phyloP scores from a whole-genome alignment of 2,888 invertebrate genomes.

The Ophioninae sp. region DNA sequence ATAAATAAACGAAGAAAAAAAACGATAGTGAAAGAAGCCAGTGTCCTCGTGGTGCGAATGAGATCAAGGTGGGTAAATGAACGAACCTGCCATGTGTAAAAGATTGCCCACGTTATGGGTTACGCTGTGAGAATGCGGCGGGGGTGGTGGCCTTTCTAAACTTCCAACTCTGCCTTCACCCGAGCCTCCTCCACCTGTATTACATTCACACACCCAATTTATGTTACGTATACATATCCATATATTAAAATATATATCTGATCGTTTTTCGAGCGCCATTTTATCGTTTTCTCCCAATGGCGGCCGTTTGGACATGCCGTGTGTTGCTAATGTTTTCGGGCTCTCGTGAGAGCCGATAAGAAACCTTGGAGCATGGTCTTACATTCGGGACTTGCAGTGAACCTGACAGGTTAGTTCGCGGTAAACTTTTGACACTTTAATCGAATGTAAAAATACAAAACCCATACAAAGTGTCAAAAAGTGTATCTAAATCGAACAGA shows the following conservation, averaged over 20 bases:
- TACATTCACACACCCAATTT: conserved; percentile 59
- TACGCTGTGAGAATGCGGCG: conserved; percentile 85
- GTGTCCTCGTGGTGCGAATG: conserved; percentile 32
- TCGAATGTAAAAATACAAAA: too few species aligned
- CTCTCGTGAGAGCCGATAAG: not conserved
- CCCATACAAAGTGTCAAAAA: too few species aligned
- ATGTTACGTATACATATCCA: not conserved
- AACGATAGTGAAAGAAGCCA: not conserved
- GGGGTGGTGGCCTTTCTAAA: conserved; percentile 88
- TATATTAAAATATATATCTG: not conserved
- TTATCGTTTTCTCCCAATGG: not conserved
- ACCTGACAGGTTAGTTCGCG: too few species aligned
- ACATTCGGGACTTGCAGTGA: too few species aligned
- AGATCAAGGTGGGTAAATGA: conserved; percentile 60
- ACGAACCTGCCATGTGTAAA: conserved; percentile 91
- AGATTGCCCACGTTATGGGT: conserved; percentile 86
- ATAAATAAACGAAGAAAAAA: not conserved
- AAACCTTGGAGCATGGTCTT: not conserved
- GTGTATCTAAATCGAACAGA: too few species aligned
- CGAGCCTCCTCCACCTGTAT: conserved; percentile 82
- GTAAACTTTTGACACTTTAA: too few species aligned
- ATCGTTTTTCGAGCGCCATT: not conserved
- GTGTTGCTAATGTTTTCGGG: not conserved
- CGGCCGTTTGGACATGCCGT: not conserved
- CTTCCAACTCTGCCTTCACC: conserved; percentile 82